Evolutionary conservation across 2,888 invertebrate species (phyloP), one percentile per base, ranked within the genome.

Genomic region (Steinernema hermaphroditum): DNA sequence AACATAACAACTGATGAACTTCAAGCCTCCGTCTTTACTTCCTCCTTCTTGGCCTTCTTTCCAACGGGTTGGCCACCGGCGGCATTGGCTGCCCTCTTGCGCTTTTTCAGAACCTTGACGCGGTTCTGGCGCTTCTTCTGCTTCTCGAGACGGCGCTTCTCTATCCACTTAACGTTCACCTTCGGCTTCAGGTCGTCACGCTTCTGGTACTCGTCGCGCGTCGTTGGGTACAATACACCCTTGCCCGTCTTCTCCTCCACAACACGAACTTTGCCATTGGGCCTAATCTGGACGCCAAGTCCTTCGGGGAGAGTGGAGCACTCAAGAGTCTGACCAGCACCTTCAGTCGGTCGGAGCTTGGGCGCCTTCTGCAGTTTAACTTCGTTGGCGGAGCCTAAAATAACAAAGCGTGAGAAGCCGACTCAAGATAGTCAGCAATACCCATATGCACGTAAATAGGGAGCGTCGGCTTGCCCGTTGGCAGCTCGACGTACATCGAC

Each of bases 301-400:
- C 83, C 84, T 9, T 84, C 83, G 8, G 84, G 84, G 24, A 84
- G 76, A 2, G 83, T 82, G 32, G 72, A 78, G 72, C 80, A 81
- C n/a, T 84, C 83, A 46, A 79, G 83, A 1, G 74, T 43, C 29
- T 76, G 72, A 27, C 74, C 72, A 12, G 73, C 70, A 19, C 22
- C 29, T 16, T 41, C 43, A 6, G 19, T 27, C 12, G 22, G 22
- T 8, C 54, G 54, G 27, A 54, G 54, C 12, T 76, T 74, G 22
- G 71, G 71, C 8, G 32, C 27, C 32, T 73, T 50, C 54, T 54
- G 54, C 43, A 75, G 43, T 4, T 57, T 37, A 19, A 77, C 69
- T 16, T 77, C 78, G 34, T 78, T 75, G 19, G 75, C 62, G 1
- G 72, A 69, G 12, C 71, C 73, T 71, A 22, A 22, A 54, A 46